Evolutionary conservation across 2,113 vertebrate species (phyloP), one percentile per base, ranked within the genome.

Genomic region (Smithornis capensis): DNA sequence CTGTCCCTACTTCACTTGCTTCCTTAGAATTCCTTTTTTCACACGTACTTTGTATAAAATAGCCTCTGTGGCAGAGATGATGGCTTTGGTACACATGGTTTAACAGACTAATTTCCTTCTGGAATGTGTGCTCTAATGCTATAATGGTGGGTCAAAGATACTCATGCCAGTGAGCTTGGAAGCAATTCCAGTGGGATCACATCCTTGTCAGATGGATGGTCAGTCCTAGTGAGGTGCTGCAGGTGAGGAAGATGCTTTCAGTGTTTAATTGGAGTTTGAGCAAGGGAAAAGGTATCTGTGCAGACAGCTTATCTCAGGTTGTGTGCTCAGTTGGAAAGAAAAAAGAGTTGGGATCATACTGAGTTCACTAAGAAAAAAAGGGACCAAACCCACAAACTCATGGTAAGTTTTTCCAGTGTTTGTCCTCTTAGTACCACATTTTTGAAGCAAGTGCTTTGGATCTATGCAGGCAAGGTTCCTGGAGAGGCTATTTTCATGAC

Each of bases 361-460:
- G 70, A 80, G 40, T 95, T 68, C 59, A 59, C 13, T 55, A 33
- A 69, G 42, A 71, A 82, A 79, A 74, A 79, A 85, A 70, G 45
- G 92, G 94, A 90, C 90, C 95, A 96, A 88, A 76, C 23, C 14
- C 45, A 80, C 25, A 65, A 55, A 78, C 45, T 63, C 50, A 37
- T 21, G 9, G 23, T 21, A 8, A 70, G 12, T 57, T 67, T 40
- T 78, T 70, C 35, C 85, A 91, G 63, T 68, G 71, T 92, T 56
- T 78, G 35, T 67, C 19, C 29, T 90, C 4, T 64, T 68, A n/a
- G 57, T 47, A 77, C 56, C 38, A 19, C 31, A 13, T 77, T 55
- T 80, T 69, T 22, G 23, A 16, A 13, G 70, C 3, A 7, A 67
- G 47, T 68, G 79, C 71, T 87, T 84, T 82, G 31, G 28, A 74